These are phyloP conservation scores for Piaya cayana DNA, from an alignment of 2,113 vertebrate genomes.

Conservation along the genomic window DNA sequence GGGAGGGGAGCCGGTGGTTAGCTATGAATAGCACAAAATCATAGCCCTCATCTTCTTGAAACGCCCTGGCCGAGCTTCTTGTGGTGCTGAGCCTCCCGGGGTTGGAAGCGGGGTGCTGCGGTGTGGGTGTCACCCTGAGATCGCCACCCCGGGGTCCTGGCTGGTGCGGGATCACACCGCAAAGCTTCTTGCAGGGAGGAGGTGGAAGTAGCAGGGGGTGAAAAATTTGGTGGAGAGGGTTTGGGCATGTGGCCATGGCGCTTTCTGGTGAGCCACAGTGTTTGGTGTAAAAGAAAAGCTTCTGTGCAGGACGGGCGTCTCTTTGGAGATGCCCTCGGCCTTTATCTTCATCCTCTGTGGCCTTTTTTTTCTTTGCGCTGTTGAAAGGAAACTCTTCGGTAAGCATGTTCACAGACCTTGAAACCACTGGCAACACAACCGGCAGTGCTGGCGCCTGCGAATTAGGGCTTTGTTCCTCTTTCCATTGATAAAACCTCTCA, in stretches of 20 bases:
- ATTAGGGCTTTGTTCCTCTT: constrained; percentile 41
- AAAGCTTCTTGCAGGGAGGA: rapidly evolving
- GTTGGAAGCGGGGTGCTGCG: not conserved
- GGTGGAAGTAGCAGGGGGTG: not conserved
- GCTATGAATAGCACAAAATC: constrained; percentile 64
- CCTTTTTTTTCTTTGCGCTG: not conserved
- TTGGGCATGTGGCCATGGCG: not conserved
- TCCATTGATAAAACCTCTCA: not conserved
- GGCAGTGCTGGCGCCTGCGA: not conserved
- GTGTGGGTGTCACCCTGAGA: rapidly evolving
- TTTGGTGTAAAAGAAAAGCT: not conserved
- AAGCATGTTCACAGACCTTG: not conserved
- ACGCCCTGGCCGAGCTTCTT: not conserved
- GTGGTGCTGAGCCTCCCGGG: not conserved
- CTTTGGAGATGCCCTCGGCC: not conserved
- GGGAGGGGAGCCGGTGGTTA: constrained; percentile 38
- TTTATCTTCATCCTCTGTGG: not conserved
- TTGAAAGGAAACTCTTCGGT: not conserved
- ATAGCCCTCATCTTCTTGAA: constrained; percentile 27
- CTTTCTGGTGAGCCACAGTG: not conserved
- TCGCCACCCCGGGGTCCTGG: not conserved
- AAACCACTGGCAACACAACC: not conserved
- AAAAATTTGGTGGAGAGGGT: not conserved
- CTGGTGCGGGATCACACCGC: rapidly evolving
- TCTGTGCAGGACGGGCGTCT: not conserved